These are phyloP conservation scores for Gnatocerus cornutus DNA, from an alignment of 2,888 invertebrate species.

Conservation along the genomic window DNA sequence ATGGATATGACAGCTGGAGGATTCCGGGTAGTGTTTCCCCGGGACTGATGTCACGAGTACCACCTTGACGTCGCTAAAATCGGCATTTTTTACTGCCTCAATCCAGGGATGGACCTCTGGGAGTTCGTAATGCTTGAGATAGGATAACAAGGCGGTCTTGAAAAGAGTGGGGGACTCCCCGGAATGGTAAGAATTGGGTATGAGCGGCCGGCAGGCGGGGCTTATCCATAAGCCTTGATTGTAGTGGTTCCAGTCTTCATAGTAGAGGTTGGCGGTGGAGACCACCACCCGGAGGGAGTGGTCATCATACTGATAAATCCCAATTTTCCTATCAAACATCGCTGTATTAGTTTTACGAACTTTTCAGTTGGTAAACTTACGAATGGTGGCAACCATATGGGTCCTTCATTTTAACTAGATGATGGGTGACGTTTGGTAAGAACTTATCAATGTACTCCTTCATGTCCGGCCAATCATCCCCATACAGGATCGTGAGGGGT, in stretches of 20 bases:
- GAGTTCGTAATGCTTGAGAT: slow-evolving; percentile 83
- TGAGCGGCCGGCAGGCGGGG: slow-evolving; percentile 81
- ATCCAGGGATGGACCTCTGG: slow-evolving; percentile 82
- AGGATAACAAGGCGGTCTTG: slow-evolving; percentile 83
- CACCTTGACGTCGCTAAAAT: slow-evolving; percentile 89
- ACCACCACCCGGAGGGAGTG: slow-evolving; percentile 88
- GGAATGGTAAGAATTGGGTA: slow-evolving; percentile 71
- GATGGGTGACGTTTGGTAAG: slow-evolving; percentile 78
- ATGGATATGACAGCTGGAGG: slow-evolving; percentile 71
- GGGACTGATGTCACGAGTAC: slow-evolving; percentile 90
- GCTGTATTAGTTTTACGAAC: no score
- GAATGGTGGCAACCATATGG: slow-evolving; percentile 92
- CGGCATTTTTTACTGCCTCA: slow-evolving; percentile 81
- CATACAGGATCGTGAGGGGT: slow-evolving; percentile 84
- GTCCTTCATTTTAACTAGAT: slow-evolving; percentile 82
- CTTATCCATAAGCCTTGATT: slow-evolving; percentile 97
- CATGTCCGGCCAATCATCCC: slow-evolving; percentile 76
- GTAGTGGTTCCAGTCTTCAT: slow-evolving; percentile 94
- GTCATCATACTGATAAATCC: slow-evolving; percentile 88
- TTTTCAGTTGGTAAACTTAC: slow-evolving; percentile 75
- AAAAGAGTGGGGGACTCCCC: slow-evolving; percentile 92
- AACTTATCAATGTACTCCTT: slow-evolving; percentile 72
- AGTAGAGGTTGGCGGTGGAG: slow-evolving; percentile 93
- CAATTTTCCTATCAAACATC: slow-evolving; percentile 87
- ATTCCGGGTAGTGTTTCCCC: slow-evolving; percentile 78